phyloP scores from a whole-genome alignment of 2,113 vertebrate genomes.

The Coptodon rendalli region DNA sequence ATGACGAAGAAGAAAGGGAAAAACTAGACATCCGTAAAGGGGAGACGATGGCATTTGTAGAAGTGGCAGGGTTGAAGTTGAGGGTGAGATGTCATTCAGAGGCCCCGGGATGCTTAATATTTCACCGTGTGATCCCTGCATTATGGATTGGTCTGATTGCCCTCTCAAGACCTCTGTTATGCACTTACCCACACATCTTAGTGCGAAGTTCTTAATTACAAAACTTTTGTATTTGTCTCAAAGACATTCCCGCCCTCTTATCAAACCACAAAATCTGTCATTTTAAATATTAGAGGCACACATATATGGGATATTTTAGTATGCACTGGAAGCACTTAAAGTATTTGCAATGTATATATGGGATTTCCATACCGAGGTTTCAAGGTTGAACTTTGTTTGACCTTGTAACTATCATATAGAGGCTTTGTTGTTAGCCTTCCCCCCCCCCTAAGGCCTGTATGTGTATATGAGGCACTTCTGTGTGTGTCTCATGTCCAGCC shows the following conservation, averaged over 20 bases:
- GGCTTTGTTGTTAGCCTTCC: slow-evolving; percentile 14
- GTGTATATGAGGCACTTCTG: neutral
- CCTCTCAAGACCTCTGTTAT: slow-evolving; percentile 52
- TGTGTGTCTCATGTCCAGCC: neutral
- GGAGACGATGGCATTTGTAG: slow-evolving; percentile 27
- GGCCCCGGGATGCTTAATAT: slow-evolving; percentile 71
- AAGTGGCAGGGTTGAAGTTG: slow-evolving; percentile 51
- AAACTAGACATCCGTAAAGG: neutral
- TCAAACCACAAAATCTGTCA: neutral
- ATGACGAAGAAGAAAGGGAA: neutral
- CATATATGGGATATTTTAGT: neutral
- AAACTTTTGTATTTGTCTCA: slow-evolving; percentile 37
- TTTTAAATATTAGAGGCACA: neutral
- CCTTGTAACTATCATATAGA: neutral
- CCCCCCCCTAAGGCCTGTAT: neutral
- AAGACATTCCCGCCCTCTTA: neutral
- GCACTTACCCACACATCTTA: slow-evolving; percentile 6
- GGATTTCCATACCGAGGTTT: slow-evolving; percentile 18
- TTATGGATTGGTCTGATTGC: slow-evolving; percentile 67
- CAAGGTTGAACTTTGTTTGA: slow-evolving; percentile 43
- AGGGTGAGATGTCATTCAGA: slow-evolving; percentile 64
- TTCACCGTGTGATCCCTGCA: slow-evolving; percentile 64
- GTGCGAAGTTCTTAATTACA: slow-evolving; percentile 27
- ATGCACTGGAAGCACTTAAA: neutral
- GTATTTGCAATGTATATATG: neutral